Evolutionary conservation across 2,113 vertebrate genomes (phyloP).

Genomic region (Acanthisitta chloris): DNA sequence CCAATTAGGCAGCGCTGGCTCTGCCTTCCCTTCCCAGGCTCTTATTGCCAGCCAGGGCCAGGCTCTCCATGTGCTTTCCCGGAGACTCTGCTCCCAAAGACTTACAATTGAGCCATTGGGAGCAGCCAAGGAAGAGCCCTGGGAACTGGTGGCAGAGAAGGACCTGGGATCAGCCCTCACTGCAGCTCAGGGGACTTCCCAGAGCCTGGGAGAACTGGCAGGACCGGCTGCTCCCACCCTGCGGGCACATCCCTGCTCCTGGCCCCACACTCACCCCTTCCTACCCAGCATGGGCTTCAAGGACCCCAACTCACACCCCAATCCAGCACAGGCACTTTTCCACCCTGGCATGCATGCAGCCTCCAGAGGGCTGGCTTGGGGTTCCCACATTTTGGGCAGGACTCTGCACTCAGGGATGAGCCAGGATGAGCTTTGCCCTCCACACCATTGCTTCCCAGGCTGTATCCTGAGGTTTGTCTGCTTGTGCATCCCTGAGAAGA

Average conservation of each 20-base stretch:
- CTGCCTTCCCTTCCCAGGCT: not conserved
- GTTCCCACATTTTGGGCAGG: not conserved
- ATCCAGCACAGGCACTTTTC: not conserved
- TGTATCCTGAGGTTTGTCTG: not conserved
- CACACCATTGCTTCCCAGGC: rapidly evolving
- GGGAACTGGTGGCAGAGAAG: not conserved
- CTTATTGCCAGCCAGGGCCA: not conserved
- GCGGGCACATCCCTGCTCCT: not conserved
- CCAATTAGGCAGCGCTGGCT: not conserved
- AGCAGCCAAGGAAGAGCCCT: not conserved
- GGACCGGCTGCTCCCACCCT: slow-evolving; percentile 13
- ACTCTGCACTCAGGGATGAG: not conserved
- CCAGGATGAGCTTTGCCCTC: not conserved
- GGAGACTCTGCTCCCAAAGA: not conserved
- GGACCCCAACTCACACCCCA: not conserved
- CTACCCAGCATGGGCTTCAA: rapidly evolving
- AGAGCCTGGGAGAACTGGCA: slow-evolving; percentile 5
- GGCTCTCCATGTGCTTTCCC: not conserved
- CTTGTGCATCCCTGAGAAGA: not conserved
- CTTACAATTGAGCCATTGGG: not conserved
- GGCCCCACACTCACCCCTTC: not conserved
- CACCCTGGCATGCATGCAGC: rapidly evolving
- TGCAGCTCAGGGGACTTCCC: not conserved
- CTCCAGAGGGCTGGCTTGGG: not conserved
- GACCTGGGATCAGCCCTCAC: not conserved